Conservation (phyloP, 2,797 vertebrate genomes). For the Amazona ochrocephala region DNA sequence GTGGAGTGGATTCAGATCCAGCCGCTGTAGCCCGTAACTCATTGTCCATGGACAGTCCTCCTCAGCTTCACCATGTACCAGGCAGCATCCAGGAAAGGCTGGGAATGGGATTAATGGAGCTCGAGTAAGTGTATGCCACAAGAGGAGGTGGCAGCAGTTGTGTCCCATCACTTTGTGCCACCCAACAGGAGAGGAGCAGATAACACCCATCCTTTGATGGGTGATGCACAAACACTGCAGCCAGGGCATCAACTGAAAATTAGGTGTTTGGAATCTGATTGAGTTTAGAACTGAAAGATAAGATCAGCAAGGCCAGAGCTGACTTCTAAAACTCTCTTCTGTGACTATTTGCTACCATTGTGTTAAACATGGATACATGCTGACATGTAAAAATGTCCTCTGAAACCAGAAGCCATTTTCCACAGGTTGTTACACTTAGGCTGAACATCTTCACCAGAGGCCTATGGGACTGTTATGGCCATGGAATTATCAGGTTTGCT, state of each 20-base stretch:
- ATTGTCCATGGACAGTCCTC: fast-evolving
- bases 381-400: not conserved
- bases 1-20: fast-evolving
- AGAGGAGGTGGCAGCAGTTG: not conserved
- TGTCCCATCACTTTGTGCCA: fast-evolving
- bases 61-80: fast-evolving
- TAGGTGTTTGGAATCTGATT: fast-evolving
- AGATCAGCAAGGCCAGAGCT: not conserved
- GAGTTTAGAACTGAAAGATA: not conserved
- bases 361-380: not conserved
- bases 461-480: not conserved
- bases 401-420: not conserved
- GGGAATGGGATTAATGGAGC: fast-evolving
- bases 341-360: not conserved
- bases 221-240: fast-evolving
- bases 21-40: fast-evolving
- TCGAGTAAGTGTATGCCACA: fast-evolving
- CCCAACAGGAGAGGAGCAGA: not conserved
- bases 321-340: not conserved
- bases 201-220: fast-evolving
- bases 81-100: not conserved
- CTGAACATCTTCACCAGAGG: not conserved
- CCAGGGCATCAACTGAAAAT: fast-evolving
- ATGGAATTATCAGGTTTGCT: not conserved
- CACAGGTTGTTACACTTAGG: fast-evolving